A percentile compares a stretch with the other conserved stretches of the same genome.
These are phyloP conservation scores for Neotoma lepida DNA, from an alignment of 2,113 vertebrate genomes.

Conservation along the genomic window DNA sequence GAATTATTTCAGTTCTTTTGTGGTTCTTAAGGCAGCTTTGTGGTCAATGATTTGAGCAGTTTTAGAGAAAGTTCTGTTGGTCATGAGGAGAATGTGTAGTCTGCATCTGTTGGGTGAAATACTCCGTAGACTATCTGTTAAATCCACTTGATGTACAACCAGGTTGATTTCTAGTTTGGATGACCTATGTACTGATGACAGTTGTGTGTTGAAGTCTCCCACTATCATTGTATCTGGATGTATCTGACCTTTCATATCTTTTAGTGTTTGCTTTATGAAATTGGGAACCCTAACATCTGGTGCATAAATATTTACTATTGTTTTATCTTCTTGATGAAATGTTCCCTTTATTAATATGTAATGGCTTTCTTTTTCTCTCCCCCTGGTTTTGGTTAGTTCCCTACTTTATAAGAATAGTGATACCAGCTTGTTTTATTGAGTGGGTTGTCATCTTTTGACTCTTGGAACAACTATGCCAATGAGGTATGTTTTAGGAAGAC, in stretches of 20 bases:
- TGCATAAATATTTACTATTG: slow-evolving; percentile 5
- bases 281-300: not conserved
- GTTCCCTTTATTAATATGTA: slow-evolving; percentile 13
- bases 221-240: not conserved
- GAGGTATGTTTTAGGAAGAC: not conserved
- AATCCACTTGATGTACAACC: not conserved
- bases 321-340: slow-evolving; percentile 8
- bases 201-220: not conserved
- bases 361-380: not conserved
- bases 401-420: not conserved
- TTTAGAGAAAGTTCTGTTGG: not conserved
- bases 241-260: not conserved
- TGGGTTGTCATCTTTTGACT: not conserved
- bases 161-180: not conserved
- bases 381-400: not conserved
- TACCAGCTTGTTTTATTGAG: not conserved
- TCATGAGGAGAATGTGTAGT: not conserved
- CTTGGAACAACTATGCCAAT: not conserved
- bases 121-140: not conserved
- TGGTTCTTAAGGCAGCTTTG: not conserved
- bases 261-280: slow-evolving; percentile 18
- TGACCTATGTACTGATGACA: not conserved
- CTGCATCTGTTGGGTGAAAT: not conserved
- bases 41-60: not conserved
- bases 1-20: not conserved